Evolutionary conservation across 1,140 invertebrate species (phyloP).

Genomic region (Halesus radiatus): DNA sequence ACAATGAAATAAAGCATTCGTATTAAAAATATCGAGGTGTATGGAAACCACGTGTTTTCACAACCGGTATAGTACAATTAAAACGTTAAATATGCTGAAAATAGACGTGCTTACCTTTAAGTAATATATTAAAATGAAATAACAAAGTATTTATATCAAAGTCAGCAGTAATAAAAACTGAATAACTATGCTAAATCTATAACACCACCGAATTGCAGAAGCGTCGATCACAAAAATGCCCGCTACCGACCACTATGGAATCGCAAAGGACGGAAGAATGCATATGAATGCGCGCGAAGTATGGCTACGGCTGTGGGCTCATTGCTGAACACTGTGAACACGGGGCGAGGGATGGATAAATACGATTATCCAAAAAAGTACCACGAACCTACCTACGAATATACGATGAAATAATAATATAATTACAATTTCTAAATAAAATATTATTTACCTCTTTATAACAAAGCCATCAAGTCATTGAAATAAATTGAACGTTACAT

Average conservation of each 20-base stretch:
- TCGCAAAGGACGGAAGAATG: constrained; percentile 66
- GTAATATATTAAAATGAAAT: constrained; percentile 38
- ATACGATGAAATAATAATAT: no score
- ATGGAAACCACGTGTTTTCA: constrained; percentile 46
- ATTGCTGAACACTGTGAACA: constrained; percentile 26
- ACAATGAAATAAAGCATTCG: neutral
- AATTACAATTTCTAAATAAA: no score
- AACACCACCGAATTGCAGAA: constrained; percentile 59
- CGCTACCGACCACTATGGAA: constrained; percentile 70
- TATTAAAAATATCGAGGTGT: constrained; percentile 22
- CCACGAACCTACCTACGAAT: neutral
- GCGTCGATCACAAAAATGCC: constrained; percentile 70
- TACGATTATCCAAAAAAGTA: neutral
- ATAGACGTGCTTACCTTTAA: constrained; percentile 35
- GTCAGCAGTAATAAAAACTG: constrained; percentile 47
- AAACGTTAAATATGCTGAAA: constrained; percentile 27
- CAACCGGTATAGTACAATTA: constrained; percentile 36
- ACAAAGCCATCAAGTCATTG: no score
- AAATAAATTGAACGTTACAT: no score
- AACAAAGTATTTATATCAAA: constrained; percentile 44
- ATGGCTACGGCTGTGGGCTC: constrained; percentile 38
- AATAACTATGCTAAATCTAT: constrained; percentile 45
- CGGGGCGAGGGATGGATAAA: neutral
- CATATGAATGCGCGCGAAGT: constrained; percentile 48
- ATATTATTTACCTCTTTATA: no score